A percentile compares a stretch with the other conserved stretches of the same genome.
Evolutionary conservation across 2,888 invertebrate genomes (phyloP).

Genomic region (Petrophora chlorosata): DNA sequence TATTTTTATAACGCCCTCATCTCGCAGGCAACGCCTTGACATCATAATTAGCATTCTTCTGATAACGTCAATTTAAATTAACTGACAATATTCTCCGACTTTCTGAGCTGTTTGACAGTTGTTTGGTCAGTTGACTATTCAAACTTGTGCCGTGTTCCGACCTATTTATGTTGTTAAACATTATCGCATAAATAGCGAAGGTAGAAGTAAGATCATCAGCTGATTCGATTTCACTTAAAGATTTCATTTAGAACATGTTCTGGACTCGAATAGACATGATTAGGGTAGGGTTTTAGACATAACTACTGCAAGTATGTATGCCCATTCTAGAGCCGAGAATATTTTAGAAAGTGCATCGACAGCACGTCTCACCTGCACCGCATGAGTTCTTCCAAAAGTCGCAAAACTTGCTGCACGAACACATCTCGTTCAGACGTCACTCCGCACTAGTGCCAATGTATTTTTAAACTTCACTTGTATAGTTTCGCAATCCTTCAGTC

Average conservation of each 20-base stretch:
- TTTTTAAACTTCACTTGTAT: conserved; percentile 82
- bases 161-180: not conserved
- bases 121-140: not conserved
- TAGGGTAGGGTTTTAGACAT: conserved; percentile 30
- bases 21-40: conserved; percentile 26
- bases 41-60: conserved; percentile 23
- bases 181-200: not conserved
- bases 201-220: not conserved
- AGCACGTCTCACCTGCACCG: conserved; percentile 72
- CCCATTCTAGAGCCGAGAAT: conserved; percentile 18
- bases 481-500: conserved; percentile 79
- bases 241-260: conserved; percentile 17
- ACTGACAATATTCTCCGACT: conserved; percentile 11
- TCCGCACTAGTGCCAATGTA: conserved; percentile 77
- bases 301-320: not conserved
- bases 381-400: conserved; percentile 81
- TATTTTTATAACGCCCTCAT: conserved; percentile 25
- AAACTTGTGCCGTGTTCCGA: not conserved
- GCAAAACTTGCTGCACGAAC: conserved; percentile 79
- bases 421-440: conserved; percentile 75
- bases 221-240: conserved; percentile 9
- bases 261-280: conserved; percentile 46
- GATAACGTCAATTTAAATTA: conserved; percentile 23
- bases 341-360: conserved; percentile 53
- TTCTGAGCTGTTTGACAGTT: conserved; percentile 10